A percentile compares a stretch with the other conserved stretches of the same genome.
phyloP scores from a whole-genome alignment of 2,797 vertebrate species.

The Oreochromis mossambicus region DNA sequence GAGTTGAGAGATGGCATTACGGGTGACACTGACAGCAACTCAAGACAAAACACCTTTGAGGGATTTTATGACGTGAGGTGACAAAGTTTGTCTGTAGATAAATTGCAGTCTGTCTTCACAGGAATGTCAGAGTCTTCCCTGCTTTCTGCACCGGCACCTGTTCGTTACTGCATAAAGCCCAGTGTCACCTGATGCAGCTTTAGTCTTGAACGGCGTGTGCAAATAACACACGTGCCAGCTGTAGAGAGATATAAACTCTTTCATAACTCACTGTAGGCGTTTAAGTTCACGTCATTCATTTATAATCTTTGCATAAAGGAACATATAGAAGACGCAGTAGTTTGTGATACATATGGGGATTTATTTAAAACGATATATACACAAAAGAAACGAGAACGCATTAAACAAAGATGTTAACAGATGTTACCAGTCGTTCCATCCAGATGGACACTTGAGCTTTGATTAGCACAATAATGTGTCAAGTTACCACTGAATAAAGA shows the following conservation, averaged over 20 bases:
- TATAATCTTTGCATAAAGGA: not conserved
- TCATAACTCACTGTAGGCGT: not conserved
- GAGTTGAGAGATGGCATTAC: not conserved
- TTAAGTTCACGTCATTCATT: not conserved
- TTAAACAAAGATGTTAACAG: not conserved
- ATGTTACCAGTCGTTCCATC: not conserved
- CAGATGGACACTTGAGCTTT: not conserved
- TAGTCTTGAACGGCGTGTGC: not conserved
- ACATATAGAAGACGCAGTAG: not conserved
- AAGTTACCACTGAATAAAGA: not conserved
- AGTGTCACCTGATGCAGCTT: not conserved
- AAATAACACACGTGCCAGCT: not conserved
- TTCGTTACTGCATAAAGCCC: not conserved
- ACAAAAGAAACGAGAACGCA: rapidly evolving
- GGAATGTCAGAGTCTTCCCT: not conserved
- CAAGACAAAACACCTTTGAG: slow-evolving; percentile 3
- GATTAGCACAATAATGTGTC: not conserved
- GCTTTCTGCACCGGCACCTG: not conserved
- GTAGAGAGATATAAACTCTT: not conserved
- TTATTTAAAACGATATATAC: not conserved
- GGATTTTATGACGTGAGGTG: slow-evolving; percentile 9
- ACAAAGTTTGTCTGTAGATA: slow-evolving; percentile 18
- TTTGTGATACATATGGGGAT: not conserved
- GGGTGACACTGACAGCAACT: not conserved
- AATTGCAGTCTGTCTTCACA: not conserved